Evolutionary conservation across 2,888 invertebrate species (phyloP), one percentile per base, ranked within the genome.

Genomic region (Synanthedon vespiformis): DNA sequence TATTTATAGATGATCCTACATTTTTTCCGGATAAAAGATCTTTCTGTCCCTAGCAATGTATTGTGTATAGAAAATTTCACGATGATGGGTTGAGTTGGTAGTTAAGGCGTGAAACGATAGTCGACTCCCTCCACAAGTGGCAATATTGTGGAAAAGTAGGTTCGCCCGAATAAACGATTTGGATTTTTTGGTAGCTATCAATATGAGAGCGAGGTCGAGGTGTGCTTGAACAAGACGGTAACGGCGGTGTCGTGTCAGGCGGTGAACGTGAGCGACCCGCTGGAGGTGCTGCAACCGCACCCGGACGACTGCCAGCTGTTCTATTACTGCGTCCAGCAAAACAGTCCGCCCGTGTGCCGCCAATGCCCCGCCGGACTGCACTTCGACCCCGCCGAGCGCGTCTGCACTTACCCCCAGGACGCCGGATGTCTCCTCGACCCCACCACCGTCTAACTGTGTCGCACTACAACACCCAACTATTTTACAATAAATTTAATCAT

Each of bases 281-380:
- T 50, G 6, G 70, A 70, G 52, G 52, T 52, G 3, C 60, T 74
- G 16, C 44, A 65, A 51, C 60, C 67, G 34, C 74, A 74, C 57
- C 68, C 72, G 0, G 60, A 59, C 53, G 68, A 74, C 63, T 72
- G 72, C 58, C 50, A 57, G 49, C 61, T 72, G 47, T 75, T 73
- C 61, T 72, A 65, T 56, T 66, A 69, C 58, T 74, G 74, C 58
- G 55, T 65, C 47, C 34, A 40, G 12, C 40, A 50, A 11, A 40
- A 34, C 40, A 51, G 12, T 2, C 52, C 54, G 13, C 64, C 73
- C 22, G 48, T 65, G 4, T 72, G 73, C 61, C 64, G 68, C 52
- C 59, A 60, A 51, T 72, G 73, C 54, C 70, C 72, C 18, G 60
- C 59, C 40, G 57, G 58, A 27, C 61, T 72, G 50, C 63, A 67